Evolutionary conservation across 2,113 vertebrate genomes (phyloP), one percentile per base, ranked within the genome.

Genomic region (Labeo rohita): DNA sequence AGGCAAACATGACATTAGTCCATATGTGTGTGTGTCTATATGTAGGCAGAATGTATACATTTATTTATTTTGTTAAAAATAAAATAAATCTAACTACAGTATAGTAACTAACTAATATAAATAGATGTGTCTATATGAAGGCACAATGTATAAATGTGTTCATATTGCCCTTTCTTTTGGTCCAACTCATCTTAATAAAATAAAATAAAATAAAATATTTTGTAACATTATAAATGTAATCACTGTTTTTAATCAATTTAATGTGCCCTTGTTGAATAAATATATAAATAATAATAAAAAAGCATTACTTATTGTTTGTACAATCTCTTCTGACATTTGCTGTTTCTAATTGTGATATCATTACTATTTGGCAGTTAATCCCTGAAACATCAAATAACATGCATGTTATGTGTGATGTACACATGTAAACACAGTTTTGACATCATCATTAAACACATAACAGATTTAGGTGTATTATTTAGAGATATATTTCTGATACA

Each of bases 401-500:
- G 74, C 23, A 52, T 34, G 13, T 18, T 54, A 34, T 76, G 47
- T 77, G 15, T 36, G 75, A 77, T 34, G n/a, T 54, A 15, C n/a
- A 66, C 23, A 36, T 82, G 80, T 36, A 82, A 82, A 82, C 61
- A 50, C 39, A 65, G 11, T 73, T 70, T 36, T 39, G 54, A n/a
- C 80, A 50, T 83, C 65, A 72, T 72, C 16, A 34, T 72, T 72
- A 56, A 16, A 66, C 66, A 84, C 82, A 21, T 8, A 9, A 61
- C 8, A 45, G 63, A 82, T 70, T 45, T 73, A 54, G 66, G 16
- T 56, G 34, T 45, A 52, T 84, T 50, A 23, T 74, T 84, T 45
- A 84, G 68, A 73, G 82, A 45, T 73, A 23, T 13, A 56, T 73
- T 83, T 72, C 65, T 80, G 70, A 80, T 65, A 76, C 65, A 49